Evolutionary conservation across 1,140 invertebrate species (phyloP).

Genomic region (Manduca sexta): DNA sequence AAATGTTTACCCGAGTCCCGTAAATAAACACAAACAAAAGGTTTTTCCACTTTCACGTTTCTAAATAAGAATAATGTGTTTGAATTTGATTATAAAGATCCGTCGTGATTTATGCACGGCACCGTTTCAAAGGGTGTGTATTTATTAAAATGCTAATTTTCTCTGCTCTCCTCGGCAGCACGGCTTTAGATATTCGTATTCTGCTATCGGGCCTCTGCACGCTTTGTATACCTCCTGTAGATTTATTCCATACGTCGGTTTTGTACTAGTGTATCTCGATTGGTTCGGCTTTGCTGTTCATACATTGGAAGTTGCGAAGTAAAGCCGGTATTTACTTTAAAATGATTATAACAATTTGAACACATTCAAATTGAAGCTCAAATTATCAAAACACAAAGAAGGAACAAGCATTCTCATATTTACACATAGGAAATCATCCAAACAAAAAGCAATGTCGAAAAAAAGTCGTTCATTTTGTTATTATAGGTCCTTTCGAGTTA

Average conservation of each 20-base stretch:
- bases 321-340: too few species aligned
- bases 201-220: slow-evolving; percentile 58
- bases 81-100: slow-evolving; percentile 73
- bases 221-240: slow-evolving; percentile 65
- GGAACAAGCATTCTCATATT: too few species aligned
- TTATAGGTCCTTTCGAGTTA: slow-evolving; percentile 7
- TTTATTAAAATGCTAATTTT: slow-evolving; percentile 74
- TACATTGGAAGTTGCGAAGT: too few species aligned
- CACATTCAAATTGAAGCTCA: too few species aligned
- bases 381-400: too few species aligned
- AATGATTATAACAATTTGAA: too few species aligned
- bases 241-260: slow-evolving; percentile 61
- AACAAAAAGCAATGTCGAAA: too few species aligned
- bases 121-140: slow-evolving; percentile 68
- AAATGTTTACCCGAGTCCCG: too few species aligned
- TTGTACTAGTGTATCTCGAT: slow-evolving; percentile 26
- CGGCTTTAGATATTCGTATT: slow-evolving; percentile 54
- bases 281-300: too few species aligned
- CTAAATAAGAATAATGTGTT: slow-evolving; percentile 65
- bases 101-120: slow-evolving; percentile 60
- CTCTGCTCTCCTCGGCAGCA: slow-evolving; percentile 36
- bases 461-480: too few species aligned
- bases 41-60: slow-evolving; percentile 39
- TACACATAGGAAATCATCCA: too few species aligned
- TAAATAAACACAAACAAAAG: not conserved